Evolutionary conservation across 2,113 vertebrate genomes (phyloP).

Genomic region (Platichthys flesus): DNA sequence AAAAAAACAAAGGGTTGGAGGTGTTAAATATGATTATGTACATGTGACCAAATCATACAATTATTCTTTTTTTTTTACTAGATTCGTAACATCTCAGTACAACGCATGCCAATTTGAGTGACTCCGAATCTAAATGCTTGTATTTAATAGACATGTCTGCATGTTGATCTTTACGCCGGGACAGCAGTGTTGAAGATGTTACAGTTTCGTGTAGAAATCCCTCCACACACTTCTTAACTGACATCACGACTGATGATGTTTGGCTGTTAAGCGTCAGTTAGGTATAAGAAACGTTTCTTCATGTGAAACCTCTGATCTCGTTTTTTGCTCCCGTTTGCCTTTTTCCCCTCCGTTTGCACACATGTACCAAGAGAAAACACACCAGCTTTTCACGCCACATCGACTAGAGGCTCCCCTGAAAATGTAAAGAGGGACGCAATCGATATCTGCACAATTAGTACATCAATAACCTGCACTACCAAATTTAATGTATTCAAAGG

Average conservation of each 20-base stretch:
- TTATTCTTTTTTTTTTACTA: neutral
- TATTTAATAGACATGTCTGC: neutral
- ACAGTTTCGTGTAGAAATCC: neutral
- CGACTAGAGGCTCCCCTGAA: conserved; percentile 68
- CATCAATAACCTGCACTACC: conserved; percentile 79
- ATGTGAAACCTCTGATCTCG: conserved; percentile 15
- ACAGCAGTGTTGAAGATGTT: neutral
- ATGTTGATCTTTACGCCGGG: neutral
- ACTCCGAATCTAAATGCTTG: neutral
- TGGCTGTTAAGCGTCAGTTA: neutral
- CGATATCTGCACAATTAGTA: conserved; percentile 81
- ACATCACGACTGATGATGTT: neutral
- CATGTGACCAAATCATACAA: neutral
- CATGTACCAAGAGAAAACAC: conserved; percentile 39
- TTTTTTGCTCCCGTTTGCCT: conserved; percentile 25
- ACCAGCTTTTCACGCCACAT: conserved; percentile 63
- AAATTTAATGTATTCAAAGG: conserved; percentile 77
- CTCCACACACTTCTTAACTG: neutral
- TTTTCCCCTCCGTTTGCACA: conserved; percentile 6
- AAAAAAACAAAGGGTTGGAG: too few relatives aligned
- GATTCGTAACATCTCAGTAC: neutral
- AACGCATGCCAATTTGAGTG: neutral
- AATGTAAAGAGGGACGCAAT: conserved; percentile 78
- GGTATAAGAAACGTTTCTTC: conserved; percentile 5
- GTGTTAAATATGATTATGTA: too few relatives aligned